phyloP scores from a whole-genome alignment of 2,113 vertebrate species.

The Oenanthe melanoleuca region DNA sequence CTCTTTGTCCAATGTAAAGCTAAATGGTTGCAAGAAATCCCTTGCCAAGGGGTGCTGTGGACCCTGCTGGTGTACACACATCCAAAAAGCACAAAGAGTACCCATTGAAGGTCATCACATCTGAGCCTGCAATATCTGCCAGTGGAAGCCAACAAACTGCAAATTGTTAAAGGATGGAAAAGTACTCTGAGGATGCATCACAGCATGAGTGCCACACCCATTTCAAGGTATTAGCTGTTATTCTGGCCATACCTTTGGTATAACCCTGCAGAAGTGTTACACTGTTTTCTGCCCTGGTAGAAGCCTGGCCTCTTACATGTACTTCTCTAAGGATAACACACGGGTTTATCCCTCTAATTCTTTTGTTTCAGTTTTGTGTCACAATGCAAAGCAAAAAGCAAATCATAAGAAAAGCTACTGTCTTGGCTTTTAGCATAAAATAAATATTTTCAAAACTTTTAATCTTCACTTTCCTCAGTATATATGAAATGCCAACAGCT shows the following conservation, averaged over 20 bases:
- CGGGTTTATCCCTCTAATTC: not conserved
- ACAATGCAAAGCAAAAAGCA: not conserved
- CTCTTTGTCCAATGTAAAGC: not conserved
- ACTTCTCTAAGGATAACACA: not conserved
- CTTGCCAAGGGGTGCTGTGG: not conserved
- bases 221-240: not conserved
- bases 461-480: not conserved
- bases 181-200: not conserved
- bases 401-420: not conserved
- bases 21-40: not conserved
- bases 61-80: fast-evolving
- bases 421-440: not conserved
- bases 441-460: not conserved
- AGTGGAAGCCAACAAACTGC: not conserved
- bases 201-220: fast-evolving
- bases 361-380: not conserved
- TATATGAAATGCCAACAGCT: not conserved
- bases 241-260: not conserved
- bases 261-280: not conserved
- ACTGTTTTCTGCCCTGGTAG: not conserved
- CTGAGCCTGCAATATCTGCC: not conserved
- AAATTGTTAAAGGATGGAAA: not conserved
- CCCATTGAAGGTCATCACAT: not conserved
- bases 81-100: not conserved
- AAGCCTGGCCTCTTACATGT: not conserved